These are phyloP conservation scores for Galeopterus variegatus DNA, from an alignment of 2,113 vertebrate genomes.

Conservation along the genomic window DNA sequence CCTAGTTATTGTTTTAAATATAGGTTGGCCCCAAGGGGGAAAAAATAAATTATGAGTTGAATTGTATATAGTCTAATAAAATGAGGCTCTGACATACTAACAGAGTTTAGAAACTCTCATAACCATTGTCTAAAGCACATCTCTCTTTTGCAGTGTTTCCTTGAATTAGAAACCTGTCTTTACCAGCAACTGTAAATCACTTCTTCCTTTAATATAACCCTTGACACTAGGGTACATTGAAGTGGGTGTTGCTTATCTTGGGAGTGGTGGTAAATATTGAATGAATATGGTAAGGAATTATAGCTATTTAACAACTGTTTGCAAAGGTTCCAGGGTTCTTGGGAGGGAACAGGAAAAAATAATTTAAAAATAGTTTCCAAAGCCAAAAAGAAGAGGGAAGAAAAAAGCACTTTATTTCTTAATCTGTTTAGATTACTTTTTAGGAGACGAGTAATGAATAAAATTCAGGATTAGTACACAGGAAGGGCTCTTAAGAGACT, in stretches of 20 bases:
- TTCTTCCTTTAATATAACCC: slow-evolving; percentile 19
- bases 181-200: slow-evolving; percentile 10
- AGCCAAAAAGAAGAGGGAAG: slow-evolving; percentile 69
- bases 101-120: neutral
- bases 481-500: slow-evolving; percentile 64
- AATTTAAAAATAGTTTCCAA: slow-evolving; percentile 77
- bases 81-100: neutral
- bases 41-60: neutral
- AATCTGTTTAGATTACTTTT: slow-evolving; percentile 77
- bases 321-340: slow-evolving; percentile 68
- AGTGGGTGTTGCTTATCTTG: slow-evolving; percentile 65
- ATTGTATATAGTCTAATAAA: neutral
- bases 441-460: slow-evolving; percentile 76
- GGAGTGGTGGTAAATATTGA: neutral
- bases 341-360: slow-evolving; percentile 77
- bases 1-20: slow-evolving; percentile 30
- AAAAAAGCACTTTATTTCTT: slow-evolving; percentile 70
- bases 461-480: slow-evolving; percentile 35
- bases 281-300: slow-evolving; percentile 40
- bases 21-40: neutral
- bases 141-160: slow-evolving; percentile 19
- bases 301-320: slow-evolving; percentile 67
- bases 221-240: neutral
- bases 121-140: neutral
- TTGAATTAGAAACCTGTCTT: slow-evolving; percentile 2